Evolutionary conservation across 2,888 invertebrate genomes (phyloP).

Genomic region (Lumbricus terrestris): DNA sequence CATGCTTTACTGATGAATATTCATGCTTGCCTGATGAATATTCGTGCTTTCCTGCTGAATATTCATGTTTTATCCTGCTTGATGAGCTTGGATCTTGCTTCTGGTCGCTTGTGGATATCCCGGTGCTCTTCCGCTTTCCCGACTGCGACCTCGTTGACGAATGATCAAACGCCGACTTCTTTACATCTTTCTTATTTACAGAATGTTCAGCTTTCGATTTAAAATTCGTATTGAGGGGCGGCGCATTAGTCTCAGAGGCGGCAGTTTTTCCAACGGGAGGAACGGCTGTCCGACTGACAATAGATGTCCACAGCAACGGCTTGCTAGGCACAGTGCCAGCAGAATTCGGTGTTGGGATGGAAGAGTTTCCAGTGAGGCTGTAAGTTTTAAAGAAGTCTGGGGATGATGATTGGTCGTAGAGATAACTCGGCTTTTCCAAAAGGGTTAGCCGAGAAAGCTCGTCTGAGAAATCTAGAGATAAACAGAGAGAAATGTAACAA

Average conservation of each 20-base stretch:
- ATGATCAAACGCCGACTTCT: neutral
- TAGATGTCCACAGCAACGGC: neutral
- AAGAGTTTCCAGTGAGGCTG: neutral
- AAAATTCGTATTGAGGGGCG: neutral
- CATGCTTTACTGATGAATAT: neutral
- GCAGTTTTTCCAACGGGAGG: neutral
- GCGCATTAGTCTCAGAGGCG: neutral
- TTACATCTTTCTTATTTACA: neutral
- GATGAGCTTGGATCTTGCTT: neutral
- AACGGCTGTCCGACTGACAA: neutral
- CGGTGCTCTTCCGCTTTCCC: neutral
- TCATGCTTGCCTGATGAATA: neutral
- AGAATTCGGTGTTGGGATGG: neutral
- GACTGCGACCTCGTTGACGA: neutral
- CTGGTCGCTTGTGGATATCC: neutral
- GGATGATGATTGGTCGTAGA: neutral
- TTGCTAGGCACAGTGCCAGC: neutral
- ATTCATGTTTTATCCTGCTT: neutral
- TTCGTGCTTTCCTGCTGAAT: neutral
- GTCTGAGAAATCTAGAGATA: neutral
- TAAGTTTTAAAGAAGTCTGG: neutral
- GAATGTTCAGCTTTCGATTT: neutral
- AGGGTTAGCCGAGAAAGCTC: slow-evolving; percentile 3
- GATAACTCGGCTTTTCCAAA: neutral
- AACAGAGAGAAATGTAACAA: no score